phyloP scores from a whole-genome alignment of 2,797 vertebrate species.

The Clamator glandarius region DNA sequence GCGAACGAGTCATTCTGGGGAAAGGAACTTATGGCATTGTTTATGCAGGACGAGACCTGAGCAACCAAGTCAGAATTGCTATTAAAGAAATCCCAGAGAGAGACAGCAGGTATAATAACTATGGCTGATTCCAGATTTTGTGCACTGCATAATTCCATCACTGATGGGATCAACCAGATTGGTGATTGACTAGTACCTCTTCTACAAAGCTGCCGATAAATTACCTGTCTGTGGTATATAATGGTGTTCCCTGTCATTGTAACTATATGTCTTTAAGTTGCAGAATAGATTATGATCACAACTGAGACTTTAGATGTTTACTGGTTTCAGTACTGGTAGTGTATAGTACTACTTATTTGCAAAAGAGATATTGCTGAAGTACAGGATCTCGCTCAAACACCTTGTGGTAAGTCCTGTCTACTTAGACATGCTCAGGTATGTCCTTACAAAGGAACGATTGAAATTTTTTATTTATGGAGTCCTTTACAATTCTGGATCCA shows the following conservation, averaged over 20 bases:
- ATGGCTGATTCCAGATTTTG: background rate
- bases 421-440: background rate
- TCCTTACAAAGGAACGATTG: background rate
- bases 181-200: background rate
- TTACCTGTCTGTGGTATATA: background rate
- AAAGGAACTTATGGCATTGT: constrained; percentile 97
- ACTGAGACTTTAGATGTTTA: background rate
- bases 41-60: constrained; percentile 95
- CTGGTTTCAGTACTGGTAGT: background rate
- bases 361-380: background rate
- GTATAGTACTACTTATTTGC: background rate
- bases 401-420: background rate
- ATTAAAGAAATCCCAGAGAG: constrained; percentile 98
- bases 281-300: background rate
- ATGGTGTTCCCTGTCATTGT: background rate
- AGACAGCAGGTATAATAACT: constrained; percentile 90
- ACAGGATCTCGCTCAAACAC: background rate
- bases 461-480: background rate
- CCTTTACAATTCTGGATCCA: background rate
- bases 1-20: constrained; percentile 91
- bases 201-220: background rate
- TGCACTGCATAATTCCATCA: background rate
- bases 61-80: constrained; percentile 98
- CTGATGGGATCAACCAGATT: background rate
- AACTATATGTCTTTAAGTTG: background rate